Percentiles rank a stretch among this genome's conserved stretches.
Conservation (phyloP, 1,140 invertebrate species). For the Coptotermes formosanus region DNA sequence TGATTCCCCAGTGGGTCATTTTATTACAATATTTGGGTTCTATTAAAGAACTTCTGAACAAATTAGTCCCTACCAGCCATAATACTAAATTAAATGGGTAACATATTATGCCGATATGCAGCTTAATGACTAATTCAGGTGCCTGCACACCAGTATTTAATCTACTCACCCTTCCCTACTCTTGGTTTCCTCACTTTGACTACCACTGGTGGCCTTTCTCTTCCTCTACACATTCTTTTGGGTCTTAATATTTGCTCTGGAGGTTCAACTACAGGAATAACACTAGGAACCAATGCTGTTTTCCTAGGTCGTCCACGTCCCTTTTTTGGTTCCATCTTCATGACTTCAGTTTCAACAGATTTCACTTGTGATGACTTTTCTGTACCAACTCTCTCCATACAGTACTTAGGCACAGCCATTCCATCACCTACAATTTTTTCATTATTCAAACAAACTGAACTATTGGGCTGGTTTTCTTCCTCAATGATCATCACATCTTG, state of each 20-base stretch:
- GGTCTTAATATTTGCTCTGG: constrained; percentile 22
- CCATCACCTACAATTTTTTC: no score
- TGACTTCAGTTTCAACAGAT: background rate
- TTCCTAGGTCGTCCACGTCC: constrained; percentile 28
- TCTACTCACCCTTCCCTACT: background rate
- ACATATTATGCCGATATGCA: no score
- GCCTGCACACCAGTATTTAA: no score
- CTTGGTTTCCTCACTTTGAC: constrained; percentile 22
- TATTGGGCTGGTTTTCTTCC: background rate
- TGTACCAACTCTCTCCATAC: background rate
- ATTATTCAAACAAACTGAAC: background rate
- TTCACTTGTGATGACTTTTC: background rate
- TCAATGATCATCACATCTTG: constrained; percentile 27
- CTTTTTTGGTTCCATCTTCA: constrained; percentile 21
- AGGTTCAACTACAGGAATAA: constrained; percentile 1
- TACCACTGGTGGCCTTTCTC: constrained; percentile 21
- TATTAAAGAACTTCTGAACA: no score
- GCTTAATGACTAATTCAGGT: no score
- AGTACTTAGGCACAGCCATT: background rate
- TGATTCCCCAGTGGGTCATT: no score
- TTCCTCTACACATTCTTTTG: constrained; percentile 30
- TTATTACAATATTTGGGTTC: no score
- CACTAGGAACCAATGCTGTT: constrained; percentile 5
- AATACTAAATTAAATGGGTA: no score
- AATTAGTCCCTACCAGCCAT: no score